These are phyloP conservation scores for Aphelocoma californica DNA, from an alignment of 2,797 vertebrate genomes.

Conservation along the genomic window DNA sequence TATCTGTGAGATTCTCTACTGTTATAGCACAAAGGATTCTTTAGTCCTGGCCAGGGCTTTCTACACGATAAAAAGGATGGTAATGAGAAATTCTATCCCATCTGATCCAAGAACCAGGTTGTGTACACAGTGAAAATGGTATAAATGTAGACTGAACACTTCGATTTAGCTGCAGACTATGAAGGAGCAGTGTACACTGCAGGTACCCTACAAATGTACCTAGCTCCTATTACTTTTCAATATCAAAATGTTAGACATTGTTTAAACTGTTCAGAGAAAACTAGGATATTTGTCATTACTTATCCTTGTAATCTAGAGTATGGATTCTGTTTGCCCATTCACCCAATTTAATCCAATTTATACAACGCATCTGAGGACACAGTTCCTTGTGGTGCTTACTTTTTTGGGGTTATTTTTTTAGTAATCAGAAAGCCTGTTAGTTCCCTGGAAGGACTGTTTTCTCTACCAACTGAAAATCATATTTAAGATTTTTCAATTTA, in stretches of 20 bases:
- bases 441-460: background rate
- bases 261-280: background rate
- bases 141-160: background rate
- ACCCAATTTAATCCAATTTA: background rate
- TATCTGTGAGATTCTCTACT: background rate
- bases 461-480: background rate
- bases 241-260: background rate
- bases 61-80: background rate
- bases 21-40: background rate
- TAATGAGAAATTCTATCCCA: background rate
- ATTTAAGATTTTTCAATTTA: background rate
- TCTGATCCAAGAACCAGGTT: background rate
- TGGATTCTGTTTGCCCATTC: background rate
- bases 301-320: background rate
- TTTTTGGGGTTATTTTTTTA: background rate
- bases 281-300: background rate
- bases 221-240: background rate
- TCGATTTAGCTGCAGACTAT: background rate
- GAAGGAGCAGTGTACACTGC: background rate
- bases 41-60: background rate
- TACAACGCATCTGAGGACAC: fast-evolving
- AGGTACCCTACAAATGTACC: background rate
- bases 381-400: background rate
- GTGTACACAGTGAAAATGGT: background rate
- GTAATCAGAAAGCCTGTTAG: background rate